Evolutionary conservation across 53 echinoderm and acorn worm genomes (phyloP).

Genomic region (Antedon mediterranea): DNA sequence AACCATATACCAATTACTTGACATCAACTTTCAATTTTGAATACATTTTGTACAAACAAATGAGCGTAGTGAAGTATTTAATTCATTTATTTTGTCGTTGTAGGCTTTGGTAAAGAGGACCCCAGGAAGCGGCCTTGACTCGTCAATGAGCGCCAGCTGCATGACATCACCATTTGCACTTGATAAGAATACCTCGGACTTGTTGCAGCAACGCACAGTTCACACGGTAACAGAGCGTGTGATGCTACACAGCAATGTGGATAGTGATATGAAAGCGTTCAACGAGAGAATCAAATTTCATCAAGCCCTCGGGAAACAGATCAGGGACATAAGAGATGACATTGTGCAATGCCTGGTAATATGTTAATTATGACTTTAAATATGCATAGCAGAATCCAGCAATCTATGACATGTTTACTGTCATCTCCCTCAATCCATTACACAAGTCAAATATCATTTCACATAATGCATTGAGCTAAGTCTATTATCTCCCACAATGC

Average conservation of each 20-base stretch:
- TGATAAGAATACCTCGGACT: constrained; percentile 1
- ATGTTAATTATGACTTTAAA: not conserved
- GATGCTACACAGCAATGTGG: constrained; percentile 4
- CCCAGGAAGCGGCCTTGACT: constrained; percentile 84
- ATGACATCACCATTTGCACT: constrained; percentile 77
- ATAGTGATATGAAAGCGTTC: constrained; percentile 11
- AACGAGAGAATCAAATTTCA: constrained; percentile 53
- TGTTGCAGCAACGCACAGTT: not conserved
- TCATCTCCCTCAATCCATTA: no score
- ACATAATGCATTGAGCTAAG: no score
- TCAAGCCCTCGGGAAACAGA: constrained; percentile 49
- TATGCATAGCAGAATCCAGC: no score
- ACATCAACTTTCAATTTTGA: no score
- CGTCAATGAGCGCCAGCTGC: constrained; percentile 67
- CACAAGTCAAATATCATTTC: no score
- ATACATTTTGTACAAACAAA: no score
- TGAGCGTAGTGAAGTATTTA: no score
- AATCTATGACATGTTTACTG: no score
- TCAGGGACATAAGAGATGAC: constrained; percentile 50
- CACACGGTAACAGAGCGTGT: not conserved
- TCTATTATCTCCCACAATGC: no score
- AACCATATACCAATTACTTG: no score
- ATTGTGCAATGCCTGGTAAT: constrained; percentile 64
- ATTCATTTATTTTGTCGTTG: not conserved
- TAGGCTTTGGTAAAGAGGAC: constrained; percentile 85